Conservation (phyloP, 2,113 vertebrate genomes). For the cat (Felis catus) region F.catus_Fca126_mat1.0 CM031425.1:54523501-54524000, state of each 20-base stretch:
- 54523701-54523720: too few species aligned
- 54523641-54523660: background rate
- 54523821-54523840: too few species aligned
- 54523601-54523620: background rate
- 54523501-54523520: constrained; percentile 1
- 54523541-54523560: background rate
- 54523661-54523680: too few species aligned
- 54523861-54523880: background rate
- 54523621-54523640: background rate
- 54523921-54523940: background rate
- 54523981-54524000: background rate
- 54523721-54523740: too few species aligned
- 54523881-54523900: background rate
- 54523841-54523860: background rate
- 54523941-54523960: constrained; percentile 27
- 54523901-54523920: background rate
- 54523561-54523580: background rate
- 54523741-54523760: too few species aligned
- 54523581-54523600: background rate
- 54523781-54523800: too few species aligned
- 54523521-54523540: background rate
- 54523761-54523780: too few species aligned
- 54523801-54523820: too few species aligned
- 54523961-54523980: constrained; percentile 24
- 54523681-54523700: too few species aligned